These are phyloP conservation scores for Hippotragus niger DNA, from an alignment of 2,113 vertebrate genomes.

Conservation along the genomic window DNA sequence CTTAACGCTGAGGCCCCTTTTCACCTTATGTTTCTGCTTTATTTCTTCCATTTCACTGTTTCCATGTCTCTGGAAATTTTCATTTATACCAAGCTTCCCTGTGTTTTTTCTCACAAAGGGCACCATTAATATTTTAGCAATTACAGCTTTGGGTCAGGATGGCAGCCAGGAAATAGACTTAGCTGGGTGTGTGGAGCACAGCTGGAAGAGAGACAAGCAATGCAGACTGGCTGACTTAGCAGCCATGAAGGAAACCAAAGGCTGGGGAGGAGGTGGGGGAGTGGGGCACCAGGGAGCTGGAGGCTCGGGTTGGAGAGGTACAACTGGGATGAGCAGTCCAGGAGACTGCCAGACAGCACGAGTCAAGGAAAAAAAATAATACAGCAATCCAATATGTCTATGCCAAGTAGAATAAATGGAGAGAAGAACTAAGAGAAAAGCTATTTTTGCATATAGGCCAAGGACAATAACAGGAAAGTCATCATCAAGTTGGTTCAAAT, in stretches of 20 bases:
- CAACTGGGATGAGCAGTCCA: not conserved
- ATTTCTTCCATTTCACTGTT: not conserved
- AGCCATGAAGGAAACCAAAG: not conserved
- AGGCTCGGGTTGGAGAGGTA: not conserved
- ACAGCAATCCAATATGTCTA: not conserved
- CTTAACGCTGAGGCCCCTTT: not conserved
- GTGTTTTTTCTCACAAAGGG: conserved; percentile 21
- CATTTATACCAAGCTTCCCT: not conserved
- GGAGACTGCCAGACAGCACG: not conserved
- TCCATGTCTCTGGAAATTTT: not conserved
- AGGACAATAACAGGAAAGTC: not conserved
- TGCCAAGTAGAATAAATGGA: not conserved
- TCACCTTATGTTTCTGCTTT: not conserved
- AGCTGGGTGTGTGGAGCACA: not conserved
- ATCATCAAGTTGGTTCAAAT: not conserved
- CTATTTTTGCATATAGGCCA: not conserved
- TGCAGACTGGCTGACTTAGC: not conserved
- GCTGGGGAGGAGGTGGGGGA: not conserved
- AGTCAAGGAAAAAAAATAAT: not conserved
- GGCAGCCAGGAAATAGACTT: not conserved
- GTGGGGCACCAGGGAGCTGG: not conserved
- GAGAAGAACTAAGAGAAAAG: not conserved
- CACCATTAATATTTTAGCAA: conserved; percentile 41
- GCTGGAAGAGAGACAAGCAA: not conserved
- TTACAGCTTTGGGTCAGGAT: not conserved